Percentiles rank a stretch among this genome's conserved stretches.
Conservation (phyloP, 2,797 vertebrate genomes). For the Myotis daubentonii region DNA sequence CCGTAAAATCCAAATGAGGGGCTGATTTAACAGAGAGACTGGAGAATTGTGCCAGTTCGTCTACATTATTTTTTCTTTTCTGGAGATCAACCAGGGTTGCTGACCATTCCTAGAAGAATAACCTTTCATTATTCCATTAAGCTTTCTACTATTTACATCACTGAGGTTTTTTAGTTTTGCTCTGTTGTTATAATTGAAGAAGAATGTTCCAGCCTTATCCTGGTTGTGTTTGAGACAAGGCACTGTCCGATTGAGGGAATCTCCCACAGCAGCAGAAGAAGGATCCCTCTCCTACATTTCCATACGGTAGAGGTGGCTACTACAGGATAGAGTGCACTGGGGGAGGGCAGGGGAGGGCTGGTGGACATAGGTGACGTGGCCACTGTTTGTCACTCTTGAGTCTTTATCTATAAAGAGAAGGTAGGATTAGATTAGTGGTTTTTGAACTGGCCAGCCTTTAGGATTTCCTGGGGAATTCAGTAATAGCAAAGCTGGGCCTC, state of each 20-base stretch:
- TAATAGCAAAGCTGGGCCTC: background rate
- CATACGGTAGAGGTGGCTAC: background rate
- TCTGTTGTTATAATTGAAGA: constrained; percentile 52
- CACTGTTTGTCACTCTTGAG: background rate
- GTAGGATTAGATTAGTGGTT: background rate
- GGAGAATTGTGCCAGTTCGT: constrained; percentile 27
- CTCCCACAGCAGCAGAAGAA: background rate
- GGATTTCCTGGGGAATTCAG: constrained; percentile 16
- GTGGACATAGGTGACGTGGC: background rate
- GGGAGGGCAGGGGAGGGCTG: background rate
- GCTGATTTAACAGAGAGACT: constrained; percentile 51
- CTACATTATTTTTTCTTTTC: constrained; percentile 55
- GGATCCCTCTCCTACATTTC: background rate
- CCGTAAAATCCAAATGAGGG: constrained; percentile 62
- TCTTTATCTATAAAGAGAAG: constrained; percentile 31
- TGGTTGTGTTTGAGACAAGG: background rate
- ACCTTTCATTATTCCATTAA: constrained; percentile 63
- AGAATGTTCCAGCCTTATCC: background rate
- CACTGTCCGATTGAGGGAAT: background rate
- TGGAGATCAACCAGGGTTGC: constrained; percentile 54
- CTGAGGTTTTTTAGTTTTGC: constrained; percentile 31
- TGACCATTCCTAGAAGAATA: constrained; percentile 50
- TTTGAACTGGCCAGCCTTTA: background rate
- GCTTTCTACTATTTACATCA: constrained; percentile 67
- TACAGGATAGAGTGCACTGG: background rate